Percentiles rank a stretch among this genome's conserved stretches.
phyloP scores from a whole-genome alignment of 1,140 invertebrate genomes.

The Sycophila sp. region DNA sequence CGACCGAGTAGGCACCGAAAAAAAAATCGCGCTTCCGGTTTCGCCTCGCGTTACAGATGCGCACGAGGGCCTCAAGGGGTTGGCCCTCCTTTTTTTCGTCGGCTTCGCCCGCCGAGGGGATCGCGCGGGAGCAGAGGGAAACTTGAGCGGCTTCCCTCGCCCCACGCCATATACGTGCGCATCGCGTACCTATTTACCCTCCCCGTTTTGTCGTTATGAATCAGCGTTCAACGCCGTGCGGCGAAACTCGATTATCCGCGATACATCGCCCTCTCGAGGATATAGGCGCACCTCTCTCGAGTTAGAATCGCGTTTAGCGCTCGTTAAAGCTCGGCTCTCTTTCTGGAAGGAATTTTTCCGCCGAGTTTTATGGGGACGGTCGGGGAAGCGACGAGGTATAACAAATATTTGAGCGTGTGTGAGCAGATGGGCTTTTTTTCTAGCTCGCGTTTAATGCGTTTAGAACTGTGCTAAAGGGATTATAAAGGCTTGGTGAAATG shows the following conservation, averaged over 20 bases:
- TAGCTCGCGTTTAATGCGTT: no score
- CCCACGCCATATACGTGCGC: slow-evolving; percentile 17
- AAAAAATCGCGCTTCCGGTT: slow-evolving; percentile 35
- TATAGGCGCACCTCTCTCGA: slow-evolving; percentile 6
- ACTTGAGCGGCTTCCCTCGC: slow-evolving; percentile 42
- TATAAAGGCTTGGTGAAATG: no score
- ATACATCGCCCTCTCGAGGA: slow-evolving; percentile 22
- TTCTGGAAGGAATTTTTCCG: background rate
- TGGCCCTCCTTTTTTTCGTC: background rate
- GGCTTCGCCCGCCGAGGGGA: background rate
- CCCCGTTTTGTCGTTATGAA: slow-evolving; percentile 34
- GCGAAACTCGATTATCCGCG: slow-evolving; percentile 33
- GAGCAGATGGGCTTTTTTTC: no score
- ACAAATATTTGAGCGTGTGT: background rate
- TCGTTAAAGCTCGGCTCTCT: slow-evolving; percentile 31
- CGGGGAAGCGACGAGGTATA: background rate
- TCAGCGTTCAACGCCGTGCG: slow-evolving; percentile 15
- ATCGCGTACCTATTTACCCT: background rate
- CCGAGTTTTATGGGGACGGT: background rate
- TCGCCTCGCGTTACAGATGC: slow-evolving; percentile 43
- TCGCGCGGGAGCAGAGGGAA: background rate
- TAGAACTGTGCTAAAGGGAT: no score
- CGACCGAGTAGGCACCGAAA: no score
- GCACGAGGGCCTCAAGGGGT: slow-evolving; percentile 10
- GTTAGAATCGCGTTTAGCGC: slow-evolving; percentile 38